Conservation (phyloP, 2,797 vertebrate genomes). For the Aplochiton taeniatus region DNA sequence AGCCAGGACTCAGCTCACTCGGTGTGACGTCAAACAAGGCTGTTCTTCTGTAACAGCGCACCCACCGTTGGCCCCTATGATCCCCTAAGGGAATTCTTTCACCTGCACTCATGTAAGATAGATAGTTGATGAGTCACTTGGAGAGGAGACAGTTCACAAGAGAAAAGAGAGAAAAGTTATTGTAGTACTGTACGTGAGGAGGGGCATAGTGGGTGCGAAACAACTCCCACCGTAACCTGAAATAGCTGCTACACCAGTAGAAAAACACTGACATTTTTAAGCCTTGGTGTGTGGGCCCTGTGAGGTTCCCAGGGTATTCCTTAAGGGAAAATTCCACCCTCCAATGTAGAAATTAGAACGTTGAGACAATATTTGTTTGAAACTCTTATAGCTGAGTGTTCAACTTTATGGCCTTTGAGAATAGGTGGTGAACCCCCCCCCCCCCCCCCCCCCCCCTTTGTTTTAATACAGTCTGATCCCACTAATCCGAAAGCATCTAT, state of each 20-base stretch:
- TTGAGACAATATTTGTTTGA: conserved; percentile 68
- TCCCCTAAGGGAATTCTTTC: conserved; percentile 29
- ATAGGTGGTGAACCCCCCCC: neutral
- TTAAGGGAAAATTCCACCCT: conserved; percentile 58
- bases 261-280: conserved; percentile 29
- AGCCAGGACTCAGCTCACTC: conserved; percentile 38
- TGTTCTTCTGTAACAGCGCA: conserved; percentile 40
- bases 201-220: conserved; percentile 28
- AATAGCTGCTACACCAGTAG: conserved; percentile 43
- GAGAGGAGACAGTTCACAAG: conserved; percentile 31
- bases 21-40: conserved; percentile 66
- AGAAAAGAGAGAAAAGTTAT: conserved; percentile 57
- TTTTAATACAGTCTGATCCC: neutral
- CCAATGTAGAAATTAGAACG: conserved; percentile 47
- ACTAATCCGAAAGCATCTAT: neutral
- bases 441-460: neutral
- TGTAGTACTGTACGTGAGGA: conserved; percentile 16
- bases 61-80: conserved; percentile 46
- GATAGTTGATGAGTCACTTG: conserved; percentile 57
- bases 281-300: conserved; percentile 62
- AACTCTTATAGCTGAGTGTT: conserved; percentile 58
- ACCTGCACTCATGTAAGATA: conserved; percentile 51
- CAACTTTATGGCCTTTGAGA: conserved; percentile 48
- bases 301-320: conserved; percentile 48
- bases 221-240: conserved; percentile 56